These are phyloP conservation scores for Helarctos malayanus DNA, from an alignment of 2,797 vertebrate genomes.

Conservation along the genomic window DNA sequence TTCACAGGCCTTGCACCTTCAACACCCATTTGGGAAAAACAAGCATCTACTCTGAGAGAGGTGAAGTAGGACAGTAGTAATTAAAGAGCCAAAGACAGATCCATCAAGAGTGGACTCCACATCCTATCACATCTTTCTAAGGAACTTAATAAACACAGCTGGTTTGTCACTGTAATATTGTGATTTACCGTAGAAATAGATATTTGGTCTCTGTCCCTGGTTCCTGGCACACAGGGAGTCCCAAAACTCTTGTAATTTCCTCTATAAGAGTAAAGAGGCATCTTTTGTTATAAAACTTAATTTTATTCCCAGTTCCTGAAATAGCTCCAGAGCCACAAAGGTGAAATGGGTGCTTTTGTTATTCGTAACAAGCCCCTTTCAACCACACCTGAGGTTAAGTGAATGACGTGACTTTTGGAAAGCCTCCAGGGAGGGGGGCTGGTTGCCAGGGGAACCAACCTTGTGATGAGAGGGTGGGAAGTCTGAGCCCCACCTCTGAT, in stretches of 20 bases:
- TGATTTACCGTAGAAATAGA: too few relatives aligned
- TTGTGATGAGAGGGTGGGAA: not conserved
- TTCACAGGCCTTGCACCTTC: too few relatives aligned
- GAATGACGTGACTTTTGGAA: not conserved
- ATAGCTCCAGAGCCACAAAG: not conserved
- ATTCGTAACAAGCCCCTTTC: not conserved
- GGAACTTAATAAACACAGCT: too few relatives aligned
- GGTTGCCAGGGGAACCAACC: not conserved
- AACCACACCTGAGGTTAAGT: not conserved
- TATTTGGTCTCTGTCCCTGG: too few relatives aligned
- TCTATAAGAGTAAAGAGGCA: too few relatives aligned
- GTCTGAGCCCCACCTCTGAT: too few relatives aligned
- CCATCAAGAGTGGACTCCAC: too few relatives aligned
- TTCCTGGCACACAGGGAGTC: not conserved
- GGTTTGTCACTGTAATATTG: not conserved
- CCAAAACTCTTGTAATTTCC: not conserved
- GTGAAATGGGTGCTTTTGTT: not conserved
- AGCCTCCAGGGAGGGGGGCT: not conserved
- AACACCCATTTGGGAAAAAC: not conserved
- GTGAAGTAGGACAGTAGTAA: not conserved
- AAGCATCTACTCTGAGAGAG: too few relatives aligned
- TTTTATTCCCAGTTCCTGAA: not conserved
- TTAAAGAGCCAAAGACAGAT: not conserved
- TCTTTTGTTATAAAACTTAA: not conserved
- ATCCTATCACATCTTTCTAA: not conserved